Percentiles rank a stretch among this genome's conserved stretches.
Conservation (phyloP, 2,888 invertebrate species). For the Eugnorisma glareosa region DNA sequence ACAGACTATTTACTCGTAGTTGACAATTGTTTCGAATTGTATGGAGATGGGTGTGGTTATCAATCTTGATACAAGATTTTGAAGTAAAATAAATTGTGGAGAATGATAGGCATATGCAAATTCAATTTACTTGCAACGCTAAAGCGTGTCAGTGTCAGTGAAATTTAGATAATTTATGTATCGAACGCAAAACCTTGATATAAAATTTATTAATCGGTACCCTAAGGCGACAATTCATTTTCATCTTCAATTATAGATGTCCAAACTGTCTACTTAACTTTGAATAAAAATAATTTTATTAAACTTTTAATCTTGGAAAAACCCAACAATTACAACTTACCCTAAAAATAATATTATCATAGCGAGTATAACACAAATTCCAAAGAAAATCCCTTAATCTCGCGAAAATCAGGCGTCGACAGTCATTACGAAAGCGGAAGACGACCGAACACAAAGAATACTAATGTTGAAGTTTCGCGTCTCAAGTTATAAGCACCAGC, state of each 20-base stretch:
- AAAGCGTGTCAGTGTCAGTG: neutral
- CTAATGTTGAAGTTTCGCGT: conserved; percentile 45
- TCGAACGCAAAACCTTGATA: neutral
- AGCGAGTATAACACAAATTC: conserved; percentile 27
- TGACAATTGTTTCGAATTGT: conserved; percentile 19
- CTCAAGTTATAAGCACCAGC: conserved; percentile 6
- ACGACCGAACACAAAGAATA: conserved; percentile 47
- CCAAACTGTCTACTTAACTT: neutral
- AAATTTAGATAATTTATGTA: neutral
- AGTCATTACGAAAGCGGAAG: conserved; percentile 49
- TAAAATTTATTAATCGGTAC: neutral
- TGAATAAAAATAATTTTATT: neutral
- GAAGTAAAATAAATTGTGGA: neutral
- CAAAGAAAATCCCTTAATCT: conserved; percentile 57
- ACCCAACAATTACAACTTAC: neutral
- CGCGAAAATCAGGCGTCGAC: conserved; percentile 35
- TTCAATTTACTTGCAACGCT: neutral
- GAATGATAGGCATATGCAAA: neutral
- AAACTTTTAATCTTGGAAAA: neutral
- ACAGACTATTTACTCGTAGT: conserved; percentile 38
- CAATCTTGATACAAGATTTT: neutral
- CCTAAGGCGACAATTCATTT: neutral
- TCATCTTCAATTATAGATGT: neutral
- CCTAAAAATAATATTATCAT: conserved; percentile 9
- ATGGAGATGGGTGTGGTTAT: neutral